A percentile compares a stretch with the other conserved stretches of the same genome.
These are phyloP conservation scores for Chaetodon auriga DNA, from an alignment of 2,113 vertebrate genomes.

Conservation along the genomic window DNA sequence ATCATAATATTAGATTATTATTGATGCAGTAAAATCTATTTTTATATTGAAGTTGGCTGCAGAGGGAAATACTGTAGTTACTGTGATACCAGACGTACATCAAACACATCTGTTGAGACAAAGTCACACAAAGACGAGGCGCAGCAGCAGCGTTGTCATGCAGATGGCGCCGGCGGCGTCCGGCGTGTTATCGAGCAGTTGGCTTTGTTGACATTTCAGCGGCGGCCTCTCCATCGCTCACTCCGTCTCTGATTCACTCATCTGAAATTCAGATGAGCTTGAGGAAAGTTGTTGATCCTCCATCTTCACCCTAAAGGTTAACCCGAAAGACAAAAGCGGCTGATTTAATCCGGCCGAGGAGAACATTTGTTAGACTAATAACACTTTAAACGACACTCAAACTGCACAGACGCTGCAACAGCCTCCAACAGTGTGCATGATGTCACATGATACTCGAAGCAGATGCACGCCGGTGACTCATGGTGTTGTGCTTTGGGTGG, in stretches of 20 bases:
- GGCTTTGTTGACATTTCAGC: slow-evolving; percentile 77
- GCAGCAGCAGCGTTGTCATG: slow-evolving; percentile 46
- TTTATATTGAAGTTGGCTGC: too few relatives aligned
- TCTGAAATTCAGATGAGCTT: slow-evolving; percentile 75
- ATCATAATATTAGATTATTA: too few relatives aligned
- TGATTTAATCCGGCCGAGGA: slow-evolving; percentile 3
- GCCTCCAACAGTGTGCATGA: slow-evolving; percentile 13
- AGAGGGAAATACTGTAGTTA: too few relatives aligned
- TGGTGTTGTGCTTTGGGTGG: slow-evolving; percentile 22
- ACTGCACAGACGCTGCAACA: not conserved
- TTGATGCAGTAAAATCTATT: too few relatives aligned
- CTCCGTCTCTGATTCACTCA: slow-evolving; percentile 77
- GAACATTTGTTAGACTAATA: slow-evolving; percentile 5
- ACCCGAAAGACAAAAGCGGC: slow-evolving; percentile 35
- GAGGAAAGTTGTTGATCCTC: slow-evolving; percentile 53
- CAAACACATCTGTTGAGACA: not conserved
- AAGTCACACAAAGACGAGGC: slow-evolving; percentile 30
- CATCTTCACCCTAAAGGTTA: slow-evolving; percentile 34
- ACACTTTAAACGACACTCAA: not conserved
- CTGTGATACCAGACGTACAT: too few relatives aligned
- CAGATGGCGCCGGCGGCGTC: slow-evolving; percentile 42
- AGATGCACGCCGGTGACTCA: slow-evolving; percentile 52
- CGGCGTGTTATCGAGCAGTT: slow-evolving; percentile 65
- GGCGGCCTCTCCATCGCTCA: slow-evolving; percentile 59
- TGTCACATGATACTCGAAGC: slow-evolving; percentile 15